Percentiles rank a stretch among this genome's conserved stretches.
phyloP scores from a whole-genome alignment of 2,113 vertebrate genomes.

The Trematocara marginatum region DNA sequence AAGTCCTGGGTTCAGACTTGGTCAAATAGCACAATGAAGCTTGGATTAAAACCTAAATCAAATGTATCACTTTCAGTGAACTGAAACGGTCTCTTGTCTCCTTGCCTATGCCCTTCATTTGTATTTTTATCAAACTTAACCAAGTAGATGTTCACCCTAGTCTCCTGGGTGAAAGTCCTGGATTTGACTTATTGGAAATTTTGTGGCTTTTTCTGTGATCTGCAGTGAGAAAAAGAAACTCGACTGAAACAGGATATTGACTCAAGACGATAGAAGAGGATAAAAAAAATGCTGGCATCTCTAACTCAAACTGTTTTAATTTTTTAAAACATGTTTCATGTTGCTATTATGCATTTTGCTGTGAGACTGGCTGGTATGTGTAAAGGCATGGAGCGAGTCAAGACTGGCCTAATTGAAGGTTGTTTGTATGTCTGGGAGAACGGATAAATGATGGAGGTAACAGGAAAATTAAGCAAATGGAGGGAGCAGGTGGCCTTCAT shows the following conservation, averaged over 20 bases:
- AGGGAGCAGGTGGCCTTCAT: conserved; percentile 67
- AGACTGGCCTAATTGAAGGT: conserved; percentile 54
- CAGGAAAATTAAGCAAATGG: conserved; percentile 32
- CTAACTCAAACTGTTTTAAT: not conserved
- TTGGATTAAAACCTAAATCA: not conserved
- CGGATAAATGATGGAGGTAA: conserved; percentile 55
- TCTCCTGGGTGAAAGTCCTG: not conserved
- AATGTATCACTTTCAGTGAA: not conserved
- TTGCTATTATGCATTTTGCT: not conserved
- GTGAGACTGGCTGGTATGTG: not conserved
- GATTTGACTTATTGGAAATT: not conserved
- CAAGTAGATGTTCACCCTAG: not conserved
- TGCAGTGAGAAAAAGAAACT: not conserved
- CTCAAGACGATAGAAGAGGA: not conserved
- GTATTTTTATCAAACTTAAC: not conserved
- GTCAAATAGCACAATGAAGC: not conserved
- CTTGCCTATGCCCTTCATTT: not conserved
- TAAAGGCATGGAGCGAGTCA: conserved; percentile 30
- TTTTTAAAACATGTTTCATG: not conserved
- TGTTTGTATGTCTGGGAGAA: conserved; percentile 57
- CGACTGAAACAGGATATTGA: not conserved
- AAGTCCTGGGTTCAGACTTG: conserved; percentile 1
- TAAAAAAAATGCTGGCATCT: not conserved
- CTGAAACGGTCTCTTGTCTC: not conserved
- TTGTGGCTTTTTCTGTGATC: not conserved